Evolutionary conservation across 1,140 invertebrate species (phyloP).

Genomic region (Ceratitis capitata): DNA sequence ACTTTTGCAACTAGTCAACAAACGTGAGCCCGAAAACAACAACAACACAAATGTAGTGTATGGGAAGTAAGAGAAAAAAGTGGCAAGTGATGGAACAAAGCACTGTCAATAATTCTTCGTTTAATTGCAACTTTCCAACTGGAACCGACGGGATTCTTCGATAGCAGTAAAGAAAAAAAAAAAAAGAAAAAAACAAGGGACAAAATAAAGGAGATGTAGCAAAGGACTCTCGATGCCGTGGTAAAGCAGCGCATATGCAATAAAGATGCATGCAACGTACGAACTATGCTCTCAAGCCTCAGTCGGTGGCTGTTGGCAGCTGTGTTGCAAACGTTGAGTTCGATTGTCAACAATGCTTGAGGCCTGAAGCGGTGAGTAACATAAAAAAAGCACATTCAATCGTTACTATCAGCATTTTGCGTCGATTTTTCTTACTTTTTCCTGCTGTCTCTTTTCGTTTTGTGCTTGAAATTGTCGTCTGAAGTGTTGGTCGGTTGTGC

Average conservation of each 20-base stretch:
- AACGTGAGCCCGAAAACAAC: neutral
- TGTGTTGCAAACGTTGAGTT: neutral
- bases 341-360: slow-evolving; percentile 33
- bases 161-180: neutral
- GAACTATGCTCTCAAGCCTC: neutral
- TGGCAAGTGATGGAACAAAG: slow-evolving; percentile 31
- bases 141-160: neutral
- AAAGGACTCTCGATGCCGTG: neutral
- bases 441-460: neutral
- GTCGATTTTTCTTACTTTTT: neutral
- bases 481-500: slow-evolving; percentile 16
- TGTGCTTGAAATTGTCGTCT: neutral
- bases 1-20: neutral
- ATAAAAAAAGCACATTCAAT: slow-evolving; percentile 11
- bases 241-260: neutral
- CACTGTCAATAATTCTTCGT: slow-evolving; percentile 58
- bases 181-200: neutral
- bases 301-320: neutral
- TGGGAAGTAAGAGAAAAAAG: neutral
- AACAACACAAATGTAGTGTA: neutral
- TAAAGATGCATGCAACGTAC: too few species aligned
- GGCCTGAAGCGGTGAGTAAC: too few species aligned
- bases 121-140: slow-evolving; percentile 52
- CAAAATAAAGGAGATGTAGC: too few species aligned
- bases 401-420: neutral